Base-by-base conservation (phyloP, 1,140 invertebrate species). In the Drosophila nannoptera region DNA sequence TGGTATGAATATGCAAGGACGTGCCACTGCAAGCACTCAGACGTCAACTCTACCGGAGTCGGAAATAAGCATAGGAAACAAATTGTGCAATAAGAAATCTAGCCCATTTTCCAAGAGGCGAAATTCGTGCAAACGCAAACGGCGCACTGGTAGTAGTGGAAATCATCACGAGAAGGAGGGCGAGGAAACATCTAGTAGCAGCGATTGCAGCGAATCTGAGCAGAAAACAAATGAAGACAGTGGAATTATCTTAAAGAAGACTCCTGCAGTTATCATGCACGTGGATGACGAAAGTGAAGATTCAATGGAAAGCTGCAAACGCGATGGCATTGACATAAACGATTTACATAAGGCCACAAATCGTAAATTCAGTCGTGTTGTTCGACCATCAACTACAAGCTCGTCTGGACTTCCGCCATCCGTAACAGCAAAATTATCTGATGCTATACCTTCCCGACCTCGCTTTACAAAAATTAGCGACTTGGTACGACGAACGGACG, bases 401-500 rank as follows among this genome's bases (percentile, higher is more conserved):
- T n/a, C n/a, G n/a, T 61, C 74, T 8, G 53, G 60, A 12, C 36
- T 45, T 16, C 16, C 35, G 4, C 42, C 31, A 42, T 7, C 33
- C 7, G 45, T 8, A 14, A 31, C 9, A 12, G 36, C 33, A 40
- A 12, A 12, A 12, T 12, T 12, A 7, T 2, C 2, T 11, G n/a
- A 33, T 14, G 33, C 40, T 16, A 43, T 7, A n/a, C 58, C 61
- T n/a, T 46, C 56, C 5, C 53, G 70, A 8, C 71, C 46, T 52
- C 69, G 87, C 5, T 88, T 88, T 31, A 88, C 87, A 0, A 77
- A 76, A 72, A 84, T 88, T 12, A 69, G 69, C 0, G 78, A 88
- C 14, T 46, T 88, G 12, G 75, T 88, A 2, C 69, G 42, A 3
- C 60, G 59, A 29, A 63, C 43, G 53, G 12, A 2, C 4, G 45